A percentile compares a stretch with the other conserved stretches of the same genome.
These are phyloP conservation scores for Tyria jacobaeae DNA, from an alignment of 2,888 invertebrate species.

Conservation along the genomic window DNA sequence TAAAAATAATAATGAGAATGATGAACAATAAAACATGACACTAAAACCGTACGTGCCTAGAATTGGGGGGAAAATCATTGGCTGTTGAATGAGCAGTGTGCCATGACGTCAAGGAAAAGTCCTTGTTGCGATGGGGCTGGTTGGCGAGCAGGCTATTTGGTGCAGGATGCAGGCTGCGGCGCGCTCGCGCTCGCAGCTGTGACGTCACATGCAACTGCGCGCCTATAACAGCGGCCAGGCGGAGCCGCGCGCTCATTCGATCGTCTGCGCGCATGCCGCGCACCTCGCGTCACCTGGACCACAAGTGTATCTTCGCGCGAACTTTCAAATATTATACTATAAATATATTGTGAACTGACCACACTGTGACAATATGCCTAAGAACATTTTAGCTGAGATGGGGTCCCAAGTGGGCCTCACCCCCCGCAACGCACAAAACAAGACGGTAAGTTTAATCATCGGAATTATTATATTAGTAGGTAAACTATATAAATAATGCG, in stretches of 20 bases:
- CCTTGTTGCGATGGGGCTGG: constrained; percentile 1
- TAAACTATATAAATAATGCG: constrained; percentile 29
- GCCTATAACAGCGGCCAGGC: constrained; percentile 67
- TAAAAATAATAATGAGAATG: constrained; percentile 14
- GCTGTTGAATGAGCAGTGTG: too few species aligned
- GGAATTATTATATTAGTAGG: background rate
- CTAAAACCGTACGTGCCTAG: constrained; percentile 31
- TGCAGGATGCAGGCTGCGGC: constrained; percentile 27
- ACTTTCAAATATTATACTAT: constrained; percentile 55
- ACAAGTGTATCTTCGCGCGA: constrained; percentile 55
- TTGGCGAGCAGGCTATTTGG: constrained; percentile 17
- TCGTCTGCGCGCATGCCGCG: constrained; percentile 70
- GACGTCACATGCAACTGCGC: constrained; percentile 61
- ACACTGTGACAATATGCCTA: constrained; percentile 77
- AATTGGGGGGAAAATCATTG: constrained; percentile 27
- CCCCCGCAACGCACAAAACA: constrained; percentile 65
- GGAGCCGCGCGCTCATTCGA: constrained; percentile 69
- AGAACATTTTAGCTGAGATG: constrained; percentile 82
- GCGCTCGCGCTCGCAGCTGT: constrained; percentile 42
- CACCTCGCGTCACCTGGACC: constrained; percentile 65
- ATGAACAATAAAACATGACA: constrained; percentile 10
- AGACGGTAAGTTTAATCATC: constrained; percentile 65
- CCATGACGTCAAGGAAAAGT: constrained; percentile 12
- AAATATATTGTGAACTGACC: constrained; percentile 48
- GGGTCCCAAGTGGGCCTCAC: constrained; percentile 84